Evolutionary conservation across 1,140 invertebrate genomes (phyloP), one percentile per base, ranked within the genome.

Genomic region (Hylaeus anthracinus): DNA sequence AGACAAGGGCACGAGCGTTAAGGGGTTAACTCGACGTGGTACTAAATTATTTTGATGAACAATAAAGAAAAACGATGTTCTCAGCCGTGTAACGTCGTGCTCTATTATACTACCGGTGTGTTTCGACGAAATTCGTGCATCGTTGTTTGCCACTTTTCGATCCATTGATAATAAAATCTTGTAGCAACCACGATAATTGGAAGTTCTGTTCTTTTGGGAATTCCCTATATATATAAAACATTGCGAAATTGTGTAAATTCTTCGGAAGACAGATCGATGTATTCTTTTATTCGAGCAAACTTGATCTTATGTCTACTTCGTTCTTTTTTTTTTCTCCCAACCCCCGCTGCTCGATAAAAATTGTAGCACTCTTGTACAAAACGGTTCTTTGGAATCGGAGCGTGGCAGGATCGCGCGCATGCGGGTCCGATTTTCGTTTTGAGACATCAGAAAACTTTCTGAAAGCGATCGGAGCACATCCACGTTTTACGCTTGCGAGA

Each of bases 1-100:
- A 26, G 26, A 26, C 26, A 26, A 26, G 26, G 26, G 26, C 26
- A 26, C 26, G 26, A 26, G 26, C 26, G 26, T 26, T 26, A 26
- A 26, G 26, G 26, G 26, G 53, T 41, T 41, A 39, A 78, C 58
- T 90, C 88, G 84, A 91, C 90, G 89, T 92, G 89, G 90, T 90
- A 92, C 88, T 91, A 88, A 92, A 91, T 91, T 92, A 91, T 90
- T 90, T 91, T 92, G 86, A 82, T 90, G 88, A 90, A 90, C 83
- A 90, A 91, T 90, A 90, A 72, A 26, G 26, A 26, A 26, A 79
- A 91, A 91, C 53, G 66, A 84, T 85, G 76, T 88, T 91, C 81
- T 91, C 86, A 89, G 80, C 78, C 71, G 72, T 85, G 55, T 79
- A 39, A 83, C 48, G 73, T 82, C 60, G 70, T 85, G 26, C 26